phyloP scores from a whole-genome alignment of 2,797 vertebrate genomes.

The Pipistrellus pipistrellus region DNA sequence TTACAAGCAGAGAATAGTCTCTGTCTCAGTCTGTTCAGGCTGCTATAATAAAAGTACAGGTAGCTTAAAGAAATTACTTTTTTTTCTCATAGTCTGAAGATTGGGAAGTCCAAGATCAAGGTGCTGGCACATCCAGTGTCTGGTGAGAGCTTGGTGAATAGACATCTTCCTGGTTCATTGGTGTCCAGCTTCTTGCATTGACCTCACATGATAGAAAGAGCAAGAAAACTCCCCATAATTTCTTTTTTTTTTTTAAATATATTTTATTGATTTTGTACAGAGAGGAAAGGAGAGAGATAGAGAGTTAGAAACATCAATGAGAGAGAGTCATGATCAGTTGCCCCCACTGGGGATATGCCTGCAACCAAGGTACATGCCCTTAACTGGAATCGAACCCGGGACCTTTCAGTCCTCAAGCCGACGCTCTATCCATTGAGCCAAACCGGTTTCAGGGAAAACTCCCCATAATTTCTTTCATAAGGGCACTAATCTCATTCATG shows the following conservation, averaged over 20 bases:
- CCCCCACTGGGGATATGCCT: too few relatives aligned
- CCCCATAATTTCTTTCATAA: not conserved
- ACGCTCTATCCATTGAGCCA: too few relatives aligned
- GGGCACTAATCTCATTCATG: not conserved
- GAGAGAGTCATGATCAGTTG: too few relatives aligned
- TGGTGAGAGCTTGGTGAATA: not conserved
- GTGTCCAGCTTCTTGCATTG: not conserved
- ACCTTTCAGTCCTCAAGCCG: too few relatives aligned
- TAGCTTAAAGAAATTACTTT: not conserved
- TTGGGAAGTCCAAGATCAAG: not conserved
- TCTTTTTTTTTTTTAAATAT: not conserved
- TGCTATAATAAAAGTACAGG: not conserved
- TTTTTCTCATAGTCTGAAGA: not conserved
- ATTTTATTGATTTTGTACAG: too few relatives aligned
- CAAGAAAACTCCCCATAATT: not conserved
- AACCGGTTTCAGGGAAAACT: not conserved
- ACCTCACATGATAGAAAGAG: not conserved
- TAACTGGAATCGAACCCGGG: too few relatives aligned
- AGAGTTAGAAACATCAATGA: too few relatives aligned
- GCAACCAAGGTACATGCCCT: too few relatives aligned
- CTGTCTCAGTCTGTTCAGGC: not conserved
- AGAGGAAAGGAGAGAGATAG: too few relatives aligned
- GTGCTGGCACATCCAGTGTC: not conserved
- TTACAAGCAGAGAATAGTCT: not conserved
- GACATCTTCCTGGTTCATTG: not conserved